Conservation (phyloP, 2,888 invertebrate species). For the Andrena minutula region DNA sequence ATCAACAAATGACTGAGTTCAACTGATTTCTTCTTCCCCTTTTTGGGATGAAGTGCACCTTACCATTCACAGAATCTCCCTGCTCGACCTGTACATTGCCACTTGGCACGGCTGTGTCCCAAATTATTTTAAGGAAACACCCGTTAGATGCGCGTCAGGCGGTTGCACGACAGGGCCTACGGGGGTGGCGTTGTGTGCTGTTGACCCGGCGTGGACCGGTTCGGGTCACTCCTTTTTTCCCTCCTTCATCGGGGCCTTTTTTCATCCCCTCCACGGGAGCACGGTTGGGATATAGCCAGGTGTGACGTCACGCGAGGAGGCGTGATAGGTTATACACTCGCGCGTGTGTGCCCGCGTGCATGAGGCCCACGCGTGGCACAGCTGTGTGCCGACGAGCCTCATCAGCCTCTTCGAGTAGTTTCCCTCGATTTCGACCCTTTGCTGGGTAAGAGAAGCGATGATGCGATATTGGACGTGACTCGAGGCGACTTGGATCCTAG, state of each 20-base stretch:
- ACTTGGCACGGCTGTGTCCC: conserved; percentile 8
- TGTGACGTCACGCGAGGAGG: conserved; percentile 78
- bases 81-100: not conserved
- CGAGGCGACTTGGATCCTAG: not conserved
- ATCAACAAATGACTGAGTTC: too few species aligned
- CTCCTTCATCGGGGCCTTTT: conserved; percentile 65
- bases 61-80: too few species aligned
- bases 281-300: conserved; percentile 70
- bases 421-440: conserved; percentile 23
- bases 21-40: too few species aligned
- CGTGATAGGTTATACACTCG: conserved; percentile 71
- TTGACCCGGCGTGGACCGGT: conserved; percentile 80
- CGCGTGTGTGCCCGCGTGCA: conserved; percentile 73
- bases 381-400: conserved; percentile 51
- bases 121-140: conserved; percentile 62
- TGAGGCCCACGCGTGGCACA: conserved; percentile 68
- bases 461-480: not conserved
- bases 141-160: conserved; percentile 66
- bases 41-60: too few species aligned
- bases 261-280: conserved; percentile 40
- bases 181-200: conserved; percentile 73
- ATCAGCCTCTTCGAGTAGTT: conserved; percentile 22
- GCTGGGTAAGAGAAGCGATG: not conserved
- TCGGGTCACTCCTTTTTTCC: conserved; percentile 78
- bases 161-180: conserved; percentile 64